Base-by-base conservation (phyloP, 2,113 vertebrate species). In the Dolichallabes microphthalmus region DNA sequence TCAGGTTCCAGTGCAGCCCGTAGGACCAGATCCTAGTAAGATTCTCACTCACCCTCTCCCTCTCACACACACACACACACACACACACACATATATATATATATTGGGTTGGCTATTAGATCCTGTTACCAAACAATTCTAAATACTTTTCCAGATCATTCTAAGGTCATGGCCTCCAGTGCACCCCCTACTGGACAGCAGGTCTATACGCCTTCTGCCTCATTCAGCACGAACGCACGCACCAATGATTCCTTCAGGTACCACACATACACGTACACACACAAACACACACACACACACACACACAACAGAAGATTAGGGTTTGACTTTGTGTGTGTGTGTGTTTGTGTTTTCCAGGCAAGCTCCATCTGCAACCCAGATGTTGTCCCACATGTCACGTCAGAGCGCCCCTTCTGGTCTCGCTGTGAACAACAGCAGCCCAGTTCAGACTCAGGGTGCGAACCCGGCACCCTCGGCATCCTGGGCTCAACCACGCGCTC, bases 361-460 rank as follows among this genome's bases (percentile, higher is more conserved):
- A 22, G 83, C 96, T 3, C 89, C 95, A 0, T 92, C 97, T 0
- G 93, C 96, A 0, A 95, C 96, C 4, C 97, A 97, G 83, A 95
- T 98, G 89, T 64, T 99, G 6, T 90, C 96, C 0, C 98, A 98
- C 90, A 97, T 99, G 66, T 96, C 98, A 0, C 96, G 96, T 35
- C 97, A 98, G 90, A 94, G 91, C 6, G 91, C 91, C 50, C 88
- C 91, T 20, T 81, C 94, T 0, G 90, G 91, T 20, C 68, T 90
- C 35, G 86, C 90, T 2, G 88, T 89, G 82, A 93, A 90, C 76
- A 93, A 93, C 2, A 92, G 86, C 85, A 89, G 86, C 85, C 89
- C 94, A 55, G 89, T 94, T 14, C 94, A 93, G 69, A 57, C n/a
- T 12, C 89, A 84, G 61, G 35, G 50, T 7, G 82, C 85, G 22